These are phyloP conservation scores for Ornithorhynchus anatinus DNA, from an alignment of 2,113 vertebrate species.

Conservation along the genomic window DNA sequence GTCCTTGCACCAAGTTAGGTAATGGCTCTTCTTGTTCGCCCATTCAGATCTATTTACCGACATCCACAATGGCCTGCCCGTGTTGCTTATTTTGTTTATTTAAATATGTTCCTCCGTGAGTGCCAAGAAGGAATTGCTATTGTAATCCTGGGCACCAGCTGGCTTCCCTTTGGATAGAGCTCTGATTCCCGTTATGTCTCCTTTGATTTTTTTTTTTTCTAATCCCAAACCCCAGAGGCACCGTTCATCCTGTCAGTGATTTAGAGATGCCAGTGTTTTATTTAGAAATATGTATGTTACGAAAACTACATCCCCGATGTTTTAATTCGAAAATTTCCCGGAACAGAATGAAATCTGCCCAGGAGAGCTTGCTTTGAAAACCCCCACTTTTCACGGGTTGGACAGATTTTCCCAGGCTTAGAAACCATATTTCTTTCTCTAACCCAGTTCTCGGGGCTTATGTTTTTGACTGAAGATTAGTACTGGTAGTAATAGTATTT, in stretches of 20 bases:
- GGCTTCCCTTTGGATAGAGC: slow-evolving; percentile 62
- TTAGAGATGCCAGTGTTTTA: slow-evolving; percentile 56
- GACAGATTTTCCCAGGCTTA: no score
- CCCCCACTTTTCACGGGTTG: no score
- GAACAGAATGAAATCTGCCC: slow-evolving; percentile 53
- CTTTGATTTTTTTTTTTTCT: slow-evolving; percentile 58
- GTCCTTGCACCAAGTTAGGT: slow-evolving; percentile 39
- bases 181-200: slow-evolving; percentile 54
- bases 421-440: no score
- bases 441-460: no score
- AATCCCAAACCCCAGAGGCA: slow-evolving; percentile 51
- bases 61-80: slow-evolving; percentile 39
- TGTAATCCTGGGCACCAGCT: slow-evolving; percentile 58
- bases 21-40: slow-evolving; percentile 39
- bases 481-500: no score
- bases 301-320: slow-evolving; percentile 33
- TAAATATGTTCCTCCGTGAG: slow-evolving; percentile 49
- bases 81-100: slow-evolving; percentile 48
- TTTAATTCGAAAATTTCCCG: neutral
- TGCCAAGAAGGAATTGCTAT: slow-evolving; percentile 57
- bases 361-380: slow-evolving; percentile 52
- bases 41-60: slow-evolving; percentile 57
- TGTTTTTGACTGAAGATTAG: no score
- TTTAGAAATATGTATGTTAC: slow-evolving; percentile 61
- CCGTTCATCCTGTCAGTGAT: slow-evolving; percentile 54